Evolutionary conservation across 1,140 invertebrate species (phyloP), one percentile per base, ranked within the genome.

Genomic region (Drosophila parabipectinata): DNA sequence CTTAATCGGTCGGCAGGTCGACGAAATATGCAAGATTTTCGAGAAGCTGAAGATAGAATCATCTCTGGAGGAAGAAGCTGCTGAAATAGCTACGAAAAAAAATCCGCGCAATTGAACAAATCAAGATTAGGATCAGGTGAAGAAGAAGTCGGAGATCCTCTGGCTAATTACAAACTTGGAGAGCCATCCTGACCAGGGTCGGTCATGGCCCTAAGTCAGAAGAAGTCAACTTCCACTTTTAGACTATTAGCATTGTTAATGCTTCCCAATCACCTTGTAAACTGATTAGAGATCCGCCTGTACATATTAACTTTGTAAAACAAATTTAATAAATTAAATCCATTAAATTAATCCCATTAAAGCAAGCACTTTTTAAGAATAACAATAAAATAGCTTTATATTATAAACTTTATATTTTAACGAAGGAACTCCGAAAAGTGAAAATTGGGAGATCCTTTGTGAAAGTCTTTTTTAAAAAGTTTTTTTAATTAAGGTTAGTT

Each of bases 1-100:
- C 18, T 44, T 53, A 26, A 37, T 41, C 18, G 50, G 9, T 55
- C 59, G 18, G 47, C 61, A 53, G 10, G 34, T 47, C 24, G 68
- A 61, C 7, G 55, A 24, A 1, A 12, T 88, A 21, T 8, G 75
- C 24, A 79, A 77, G 24, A 48, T 71, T 6, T n/a, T 87, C 26
- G 59, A 69, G 18, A 54, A 50, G 14, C 52, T 88, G 0, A 47
- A 47, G 4, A 15, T 87, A 2, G 50, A 32, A 6, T 63, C 57
- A 10, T 2, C 21, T 9, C 45, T 41, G 9, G 83, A 87, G 10
- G 8, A 37, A 4, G 84, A 87, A 50, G 14, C 63, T 14, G 91
- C 92, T 99, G 14, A 96, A 96, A 91, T 98, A 97, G 92, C 92
- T 99, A 15, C 95, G 95, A 77, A 99, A 99, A 92, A 97, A 98